phyloP scores from a whole-genome alignment of 2,888 invertebrate species.

The Clitarchus hookeri region DNA sequence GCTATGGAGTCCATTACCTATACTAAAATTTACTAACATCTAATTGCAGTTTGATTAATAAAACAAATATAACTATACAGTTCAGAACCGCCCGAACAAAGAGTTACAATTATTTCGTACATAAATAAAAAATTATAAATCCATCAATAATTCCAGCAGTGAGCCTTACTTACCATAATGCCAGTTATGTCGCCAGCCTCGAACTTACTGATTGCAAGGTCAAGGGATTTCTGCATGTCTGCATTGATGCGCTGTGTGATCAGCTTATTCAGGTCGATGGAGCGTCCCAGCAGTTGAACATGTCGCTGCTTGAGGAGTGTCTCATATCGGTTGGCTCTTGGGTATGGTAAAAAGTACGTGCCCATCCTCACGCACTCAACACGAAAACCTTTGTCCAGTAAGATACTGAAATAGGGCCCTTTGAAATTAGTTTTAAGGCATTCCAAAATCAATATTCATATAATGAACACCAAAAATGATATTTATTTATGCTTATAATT shows the following conservation, averaged over 20 bases:
- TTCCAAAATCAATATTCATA: no score
- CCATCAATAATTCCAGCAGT: no score
- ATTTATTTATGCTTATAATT: no score
- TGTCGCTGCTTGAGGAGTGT: constrained; percentile 93
- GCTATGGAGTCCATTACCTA: no score
- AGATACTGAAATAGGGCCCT: constrained; percentile 69
- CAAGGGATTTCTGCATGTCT: constrained; percentile 92
- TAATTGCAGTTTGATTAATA: no score
- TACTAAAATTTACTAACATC: no score
- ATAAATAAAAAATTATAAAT: no score
- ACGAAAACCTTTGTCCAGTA: constrained; percentile 95
- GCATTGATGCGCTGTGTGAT: constrained; percentile 95
- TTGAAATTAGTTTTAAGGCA: no score
- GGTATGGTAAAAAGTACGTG: constrained; percentile 81
- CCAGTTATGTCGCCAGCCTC: constrained; percentile 96
- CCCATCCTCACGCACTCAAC: constrained; percentile 91
- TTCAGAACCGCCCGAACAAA: no score
- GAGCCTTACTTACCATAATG: constrained; percentile 72
- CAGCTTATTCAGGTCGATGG: constrained; percentile 91
- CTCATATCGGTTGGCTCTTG: constrained; percentile 91
- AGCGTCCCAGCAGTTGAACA: constrained; percentile 91
- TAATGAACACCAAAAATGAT: no score
- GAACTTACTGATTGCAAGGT: constrained; percentile 94
- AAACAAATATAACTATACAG: no score
- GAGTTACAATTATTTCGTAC: no score